Conservation (phyloP, 2,888 invertebrate species). For the Tetragonisca angustula region DNA sequence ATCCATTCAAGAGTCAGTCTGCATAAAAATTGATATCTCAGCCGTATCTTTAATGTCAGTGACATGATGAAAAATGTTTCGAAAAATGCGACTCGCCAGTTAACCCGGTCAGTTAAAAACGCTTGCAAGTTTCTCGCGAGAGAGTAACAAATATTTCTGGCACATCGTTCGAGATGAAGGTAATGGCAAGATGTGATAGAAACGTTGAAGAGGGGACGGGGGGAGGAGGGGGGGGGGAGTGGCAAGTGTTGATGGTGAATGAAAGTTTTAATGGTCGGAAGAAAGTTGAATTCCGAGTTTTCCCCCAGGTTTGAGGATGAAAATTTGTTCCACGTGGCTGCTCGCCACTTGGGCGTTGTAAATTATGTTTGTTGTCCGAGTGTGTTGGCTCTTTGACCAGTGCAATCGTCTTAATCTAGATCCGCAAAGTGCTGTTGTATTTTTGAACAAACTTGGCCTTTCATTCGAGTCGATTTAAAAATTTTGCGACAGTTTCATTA, state of each 20-base stretch:
- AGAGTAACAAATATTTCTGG: not conserved
- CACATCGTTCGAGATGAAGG: not conserved
- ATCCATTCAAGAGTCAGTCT: too few relatives aligned
- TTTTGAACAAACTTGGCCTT: too few relatives aligned
- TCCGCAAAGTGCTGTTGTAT: not conserved
- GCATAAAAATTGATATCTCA: too few relatives aligned
- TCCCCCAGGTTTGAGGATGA: not conserved
- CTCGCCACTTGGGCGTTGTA: not conserved
- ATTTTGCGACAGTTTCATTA: not conserved
- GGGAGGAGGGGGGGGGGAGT: too few relatives aligned
- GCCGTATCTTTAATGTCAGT: too few relatives aligned
- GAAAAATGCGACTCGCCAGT: too few relatives aligned
- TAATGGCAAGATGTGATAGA: not conserved
- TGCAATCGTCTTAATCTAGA: too few relatives aligned
- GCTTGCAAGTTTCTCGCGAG: not conserved
- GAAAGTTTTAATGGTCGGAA: conserved; percentile 1
- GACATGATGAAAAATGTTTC: too few relatives aligned
- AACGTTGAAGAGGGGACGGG: not conserved
- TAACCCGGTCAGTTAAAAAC: not conserved
- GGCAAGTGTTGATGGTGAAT: not conserved
- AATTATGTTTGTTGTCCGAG: not conserved
- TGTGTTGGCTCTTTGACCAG: not conserved
- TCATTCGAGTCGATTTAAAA: not conserved
- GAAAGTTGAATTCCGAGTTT: not conserved
- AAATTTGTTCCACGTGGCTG: not conserved